Percentiles rank a stretch among this genome's conserved stretches.
Evolutionary conservation across 2,797 vertebrate genomes (phyloP).

Genomic region (Cygnus olor): DNA sequence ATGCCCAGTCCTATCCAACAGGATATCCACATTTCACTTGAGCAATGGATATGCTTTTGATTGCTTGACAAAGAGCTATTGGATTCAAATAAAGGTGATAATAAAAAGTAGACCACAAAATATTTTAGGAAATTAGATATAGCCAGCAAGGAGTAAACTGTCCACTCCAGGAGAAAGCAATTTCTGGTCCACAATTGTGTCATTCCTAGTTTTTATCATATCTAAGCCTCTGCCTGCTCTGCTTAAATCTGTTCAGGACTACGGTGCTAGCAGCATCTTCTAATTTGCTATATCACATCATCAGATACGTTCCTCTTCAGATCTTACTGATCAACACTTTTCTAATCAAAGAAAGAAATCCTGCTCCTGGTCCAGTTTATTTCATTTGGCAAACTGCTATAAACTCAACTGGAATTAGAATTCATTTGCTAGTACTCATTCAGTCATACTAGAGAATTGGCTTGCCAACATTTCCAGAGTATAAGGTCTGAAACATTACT

Average conservation of each 20-base stretch:
- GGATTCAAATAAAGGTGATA: not conserved
- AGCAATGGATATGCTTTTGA: not conserved
- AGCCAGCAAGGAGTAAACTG: not conserved
- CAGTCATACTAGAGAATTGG: not conserved
- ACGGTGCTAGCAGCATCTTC: not conserved
- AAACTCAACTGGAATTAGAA: not conserved
- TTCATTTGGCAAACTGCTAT: not conserved
- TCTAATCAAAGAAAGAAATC: not conserved
- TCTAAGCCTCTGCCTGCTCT: not conserved
- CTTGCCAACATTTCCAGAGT: not conserved
- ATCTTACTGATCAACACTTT: not conserved
- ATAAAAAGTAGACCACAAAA: not conserved
- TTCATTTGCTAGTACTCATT: not conserved
- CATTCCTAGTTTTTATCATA: not conserved
- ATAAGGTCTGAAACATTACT: not conserved
- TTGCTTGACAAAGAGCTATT: not conserved
- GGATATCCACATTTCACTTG: not conserved
- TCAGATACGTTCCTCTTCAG: not conserved
- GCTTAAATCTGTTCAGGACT: not conserved
- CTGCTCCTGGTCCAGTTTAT: not conserved
- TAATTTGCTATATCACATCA: not conserved
- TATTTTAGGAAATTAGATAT: not conserved
- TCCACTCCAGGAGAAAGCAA: not conserved
- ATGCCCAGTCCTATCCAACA: not conserved
- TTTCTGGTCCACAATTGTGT: not conserved